Conservation (phyloP, 2,888 invertebrate genomes). For the Camponotus fellah region DNA sequence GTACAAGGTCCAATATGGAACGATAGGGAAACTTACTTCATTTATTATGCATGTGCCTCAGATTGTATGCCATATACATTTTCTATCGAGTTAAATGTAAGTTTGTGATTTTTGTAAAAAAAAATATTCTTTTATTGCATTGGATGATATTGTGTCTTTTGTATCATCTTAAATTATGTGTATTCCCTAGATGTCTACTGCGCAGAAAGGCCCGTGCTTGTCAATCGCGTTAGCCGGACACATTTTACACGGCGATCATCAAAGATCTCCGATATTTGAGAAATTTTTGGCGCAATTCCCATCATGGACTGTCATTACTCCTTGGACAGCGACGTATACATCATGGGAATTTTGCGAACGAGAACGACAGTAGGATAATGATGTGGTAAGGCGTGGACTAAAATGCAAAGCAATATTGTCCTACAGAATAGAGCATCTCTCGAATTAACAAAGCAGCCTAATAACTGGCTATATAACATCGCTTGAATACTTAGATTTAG, state of each 20-base stretch:
- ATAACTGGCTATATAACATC: slow-evolving; percentile 57
- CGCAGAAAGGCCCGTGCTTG: slow-evolving; percentile 85
- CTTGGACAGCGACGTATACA: slow-evolving; percentile 91
- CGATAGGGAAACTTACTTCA: slow-evolving; percentile 89
- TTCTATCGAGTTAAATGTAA: slow-evolving; percentile 89
- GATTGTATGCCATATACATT: slow-evolving; percentile 88
- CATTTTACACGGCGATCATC: slow-evolving; percentile 87
- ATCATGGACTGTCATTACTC: slow-evolving; percentile 89
- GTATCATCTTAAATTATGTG: background rate
- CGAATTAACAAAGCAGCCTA: slow-evolving; percentile 51
- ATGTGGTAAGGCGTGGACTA: slow-evolving; percentile 9
- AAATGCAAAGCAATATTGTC: slow-evolving; percentile 42
- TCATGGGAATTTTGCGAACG: slow-evolving; percentile 87
- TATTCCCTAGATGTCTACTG: slow-evolving; percentile 84
- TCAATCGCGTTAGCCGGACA: slow-evolving; percentile 89
- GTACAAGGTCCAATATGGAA: slow-evolving; percentile 88
- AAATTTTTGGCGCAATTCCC: slow-evolving; percentile 89
- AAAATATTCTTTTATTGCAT: background rate
- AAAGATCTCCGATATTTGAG: slow-evolving; percentile 87
- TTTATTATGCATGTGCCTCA: slow-evolving; percentile 90
- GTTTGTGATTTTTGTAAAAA: slow-evolving; percentile 69
- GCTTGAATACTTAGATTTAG: slow-evolving; percentile 62
- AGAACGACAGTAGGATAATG: background rate
- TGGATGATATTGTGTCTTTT: slow-evolving; percentile 51
- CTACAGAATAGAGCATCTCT: slow-evolving; percentile 18